A percentile compares a stretch with the other conserved stretches of the same genome.
Conservation (phyloP, 2,888 invertebrate species). For the Cacoxenus indagator region DNA sequence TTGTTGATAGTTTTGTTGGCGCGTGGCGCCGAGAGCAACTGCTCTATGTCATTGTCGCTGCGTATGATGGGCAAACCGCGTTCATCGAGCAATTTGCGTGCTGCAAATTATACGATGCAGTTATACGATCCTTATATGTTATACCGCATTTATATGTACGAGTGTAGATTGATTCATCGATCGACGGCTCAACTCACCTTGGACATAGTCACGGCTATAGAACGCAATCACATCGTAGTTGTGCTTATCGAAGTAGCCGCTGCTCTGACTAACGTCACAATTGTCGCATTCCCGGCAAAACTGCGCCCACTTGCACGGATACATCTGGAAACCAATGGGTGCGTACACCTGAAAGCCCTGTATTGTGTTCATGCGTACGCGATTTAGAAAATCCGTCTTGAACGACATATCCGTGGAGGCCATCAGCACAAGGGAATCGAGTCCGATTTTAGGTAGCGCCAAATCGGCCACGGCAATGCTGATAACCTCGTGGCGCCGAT, state of each 20-base stretch:
- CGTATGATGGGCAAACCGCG: slow-evolving; percentile 75
- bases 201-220: slow-evolving; percentile 85
- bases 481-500: slow-evolving; percentile 67
- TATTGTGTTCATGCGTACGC: slow-evolving; percentile 96
- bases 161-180: neutral
- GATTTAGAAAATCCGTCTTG: slow-evolving; percentile 88
- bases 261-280: slow-evolving; percentile 79
- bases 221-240: slow-evolving; percentile 83
- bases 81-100: slow-evolving; percentile 74
- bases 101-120: slow-evolving; percentile 69
- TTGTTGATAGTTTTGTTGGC: slow-evolving; percentile 71
- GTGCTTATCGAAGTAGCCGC: slow-evolving; percentile 84
- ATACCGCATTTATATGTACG: neutral
- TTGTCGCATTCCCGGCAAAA: slow-evolving; percentile 73
- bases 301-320: slow-evolving; percentile 77
- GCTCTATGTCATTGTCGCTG: slow-evolving; percentile 77
- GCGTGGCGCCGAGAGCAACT: slow-evolving; percentile 65
- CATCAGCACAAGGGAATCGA: slow-evolving; percentile 81
- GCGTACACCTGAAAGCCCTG: slow-evolving; percentile 89
- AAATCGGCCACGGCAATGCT: slow-evolving; percentile 76
- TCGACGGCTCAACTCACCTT: slow-evolving; percentile 71
- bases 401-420: slow-evolving; percentile 79
- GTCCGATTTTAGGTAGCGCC: slow-evolving; percentile 78
- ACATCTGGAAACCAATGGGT: slow-evolving; percentile 92
- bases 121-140: neutral